Evolutionary conservation across 1,140 invertebrate species (phyloP).

Genomic region (Lepidotrigona ventralis): DNA sequence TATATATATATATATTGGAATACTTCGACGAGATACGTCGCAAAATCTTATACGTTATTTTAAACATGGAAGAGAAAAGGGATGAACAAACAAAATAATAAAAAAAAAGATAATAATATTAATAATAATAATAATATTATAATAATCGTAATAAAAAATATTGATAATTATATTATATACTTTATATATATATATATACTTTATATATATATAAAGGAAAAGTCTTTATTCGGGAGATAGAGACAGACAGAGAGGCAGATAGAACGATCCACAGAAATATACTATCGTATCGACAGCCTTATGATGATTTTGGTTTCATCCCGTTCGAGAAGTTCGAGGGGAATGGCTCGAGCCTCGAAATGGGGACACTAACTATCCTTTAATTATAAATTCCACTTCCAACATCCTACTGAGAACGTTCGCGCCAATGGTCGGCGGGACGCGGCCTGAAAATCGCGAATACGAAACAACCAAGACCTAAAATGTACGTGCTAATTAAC

Average conservation of each 20-base stretch:
- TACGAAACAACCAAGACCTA: slow-evolving; percentile 27
- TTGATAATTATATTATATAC: background rate
- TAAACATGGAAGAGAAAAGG: slow-evolving; percentile 53
- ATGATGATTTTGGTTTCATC: slow-evolving; percentile 60
- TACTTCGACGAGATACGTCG: slow-evolving; percentile 66
- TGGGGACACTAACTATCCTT: slow-evolving; percentile 42
- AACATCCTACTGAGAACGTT: background rate
- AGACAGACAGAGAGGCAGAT: slow-evolving; percentile 49
- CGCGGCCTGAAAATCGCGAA: background rate
- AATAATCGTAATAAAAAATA: slow-evolving; percentile 23
- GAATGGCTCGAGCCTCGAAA: background rate
- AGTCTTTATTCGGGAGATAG: slow-evolving; percentile 43
- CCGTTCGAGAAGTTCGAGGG: background rate
- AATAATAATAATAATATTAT: slow-evolving; percentile 19
- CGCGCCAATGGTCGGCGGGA: background rate
- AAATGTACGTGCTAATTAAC: slow-evolving; percentile 20
- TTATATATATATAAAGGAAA: background rate
- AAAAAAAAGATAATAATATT: slow-evolving; percentile 52
- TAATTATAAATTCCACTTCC: slow-evolving; percentile 28
- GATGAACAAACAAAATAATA: slow-evolving; percentile 54
- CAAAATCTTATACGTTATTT: slow-evolving; percentile 42
- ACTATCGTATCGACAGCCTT: slow-evolving; percentile 58
- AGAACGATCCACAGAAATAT: slow-evolving; percentile 42
- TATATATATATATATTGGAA: slow-evolving; percentile 71
- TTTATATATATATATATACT: background rate